Percentiles rank a stretch among this genome's conserved stretches.
These are phyloP conservation scores for Drosophila nigritarsus DNA, from an alignment of 2,888 invertebrate genomes.

Conservation along the genomic window DNA sequence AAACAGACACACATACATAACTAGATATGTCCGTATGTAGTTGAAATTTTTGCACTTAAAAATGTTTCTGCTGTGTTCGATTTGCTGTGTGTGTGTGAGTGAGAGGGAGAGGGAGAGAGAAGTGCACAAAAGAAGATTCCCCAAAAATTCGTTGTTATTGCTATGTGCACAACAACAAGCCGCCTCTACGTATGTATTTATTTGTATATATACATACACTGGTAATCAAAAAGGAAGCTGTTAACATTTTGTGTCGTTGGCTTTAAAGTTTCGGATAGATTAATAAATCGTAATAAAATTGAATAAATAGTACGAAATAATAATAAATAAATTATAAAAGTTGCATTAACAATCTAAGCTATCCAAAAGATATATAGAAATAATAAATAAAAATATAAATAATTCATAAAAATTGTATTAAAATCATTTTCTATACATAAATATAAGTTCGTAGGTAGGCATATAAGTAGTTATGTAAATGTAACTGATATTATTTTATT, in stretches of 20 bases:
- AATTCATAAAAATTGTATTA: background rate
- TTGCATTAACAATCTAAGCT: background rate
- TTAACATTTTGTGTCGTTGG: too few species aligned
- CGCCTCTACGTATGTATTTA: background rate
- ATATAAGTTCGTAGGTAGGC: background rate
- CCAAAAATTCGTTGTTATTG: background rate
- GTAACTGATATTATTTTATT: background rate
- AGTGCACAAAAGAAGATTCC: conserved; percentile 2
- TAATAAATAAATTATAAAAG: background rate
- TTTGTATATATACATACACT: background rate
- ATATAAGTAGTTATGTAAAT: background rate
- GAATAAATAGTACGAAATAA: too few species aligned
- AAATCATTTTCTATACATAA: too few species aligned
- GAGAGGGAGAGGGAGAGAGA: background rate
- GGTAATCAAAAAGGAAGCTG: background rate
- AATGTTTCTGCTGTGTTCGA: background rate
- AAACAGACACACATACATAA: background rate
- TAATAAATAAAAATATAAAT: background rate
- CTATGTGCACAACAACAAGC: background rate
- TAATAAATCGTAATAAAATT: too few species aligned
- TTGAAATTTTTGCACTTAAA: background rate
- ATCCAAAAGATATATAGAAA: background rate
- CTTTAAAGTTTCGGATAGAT: background rate
- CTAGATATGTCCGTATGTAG: background rate
- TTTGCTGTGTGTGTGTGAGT: background rate